These are phyloP conservation scores for Fabriciana adippe DNA, from an alignment of 2,888 invertebrate genomes.

Conservation along the genomic window DNA sequence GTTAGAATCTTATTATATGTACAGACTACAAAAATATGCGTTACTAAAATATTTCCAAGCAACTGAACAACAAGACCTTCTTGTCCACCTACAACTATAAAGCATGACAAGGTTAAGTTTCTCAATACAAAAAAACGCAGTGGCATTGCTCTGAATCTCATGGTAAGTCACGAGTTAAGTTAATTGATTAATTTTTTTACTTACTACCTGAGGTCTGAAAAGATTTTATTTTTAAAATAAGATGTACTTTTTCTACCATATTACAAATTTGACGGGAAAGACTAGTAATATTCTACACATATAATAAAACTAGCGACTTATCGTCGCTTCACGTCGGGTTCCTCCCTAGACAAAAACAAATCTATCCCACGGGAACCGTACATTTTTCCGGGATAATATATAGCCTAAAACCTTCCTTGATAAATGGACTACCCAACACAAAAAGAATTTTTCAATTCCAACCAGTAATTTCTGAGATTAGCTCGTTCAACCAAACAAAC, in stretches of 20 bases:
- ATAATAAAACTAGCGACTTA: no score
- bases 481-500: no score
- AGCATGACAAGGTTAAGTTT: slow-evolving; percentile 21
- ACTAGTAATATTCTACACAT: no score
- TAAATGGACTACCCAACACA: no score
- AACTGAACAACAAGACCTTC: slow-evolving; percentile 12
- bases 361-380: no score
- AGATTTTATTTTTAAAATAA: neutral
- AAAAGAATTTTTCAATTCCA: no score
- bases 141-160: slow-evolving; percentile 17
- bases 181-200: slow-evolving; percentile 6
- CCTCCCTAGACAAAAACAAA: no score
- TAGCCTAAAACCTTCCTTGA: no score
- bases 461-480: no score
- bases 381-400: no score
- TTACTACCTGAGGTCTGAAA: neutral
- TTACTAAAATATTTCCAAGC: slow-evolving; percentile 4
- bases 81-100: slow-evolving; percentile 5
- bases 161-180: slow-evolving; percentile 14
- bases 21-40: neutral
- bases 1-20: neutral
- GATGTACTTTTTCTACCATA: neutral
- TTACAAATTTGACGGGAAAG: no score
- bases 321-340: no score
- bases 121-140: slow-evolving; percentile 16